A percentile compares a stretch with the other conserved stretches of the same genome.
These are phyloP conservation scores for Antitype chi DNA, from an alignment of 2,888 invertebrate genomes.

Conservation along the genomic window DNA sequence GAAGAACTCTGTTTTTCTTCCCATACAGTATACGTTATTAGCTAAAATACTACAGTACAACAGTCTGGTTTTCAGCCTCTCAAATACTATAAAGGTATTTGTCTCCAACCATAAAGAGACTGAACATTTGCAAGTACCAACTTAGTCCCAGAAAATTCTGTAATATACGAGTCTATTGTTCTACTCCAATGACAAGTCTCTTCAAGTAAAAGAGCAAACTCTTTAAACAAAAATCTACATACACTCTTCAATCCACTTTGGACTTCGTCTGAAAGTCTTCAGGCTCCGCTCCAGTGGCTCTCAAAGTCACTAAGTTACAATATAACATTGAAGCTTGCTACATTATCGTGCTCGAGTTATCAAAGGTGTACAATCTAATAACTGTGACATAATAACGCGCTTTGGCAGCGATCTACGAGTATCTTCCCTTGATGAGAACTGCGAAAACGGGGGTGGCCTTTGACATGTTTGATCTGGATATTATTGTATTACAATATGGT, in stretches of 20 bases:
- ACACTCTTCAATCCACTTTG: neutral
- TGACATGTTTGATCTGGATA: neutral
- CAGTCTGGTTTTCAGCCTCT: neutral
- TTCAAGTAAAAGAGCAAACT: slow-evolving; percentile 17
- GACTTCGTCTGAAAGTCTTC: neutral
- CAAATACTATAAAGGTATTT: neutral
- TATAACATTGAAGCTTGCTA: slow-evolving; percentile 31
- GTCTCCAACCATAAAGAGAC: too few relatives aligned
- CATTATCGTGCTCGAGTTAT: slow-evolving; percentile 45
- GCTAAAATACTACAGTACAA: neutral
- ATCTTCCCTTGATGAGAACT: slow-evolving; percentile 12
- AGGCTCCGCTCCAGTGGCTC: slow-evolving; percentile 31
- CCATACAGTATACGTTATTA: neutral
- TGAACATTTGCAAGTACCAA: neutral
- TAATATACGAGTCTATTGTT: slow-evolving; percentile 24
- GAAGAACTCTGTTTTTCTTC: neutral
- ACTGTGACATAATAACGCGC: slow-evolving; percentile 36
- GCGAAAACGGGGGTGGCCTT: slow-evolving; percentile 11
- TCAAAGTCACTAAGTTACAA: slow-evolving; percentile 36
- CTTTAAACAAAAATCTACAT: slow-evolving; percentile 6
- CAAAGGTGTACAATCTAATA: slow-evolving; percentile 51
- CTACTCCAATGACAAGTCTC: neutral
- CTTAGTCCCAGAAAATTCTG: neutral
- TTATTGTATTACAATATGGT: neutral
- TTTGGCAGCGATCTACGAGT: slow-evolving; percentile 11